A percentile compares a stretch with the other conserved stretches of the same genome.
Conservation (phyloP, 1,140 invertebrate species). For the Venturia canescens region DNA sequence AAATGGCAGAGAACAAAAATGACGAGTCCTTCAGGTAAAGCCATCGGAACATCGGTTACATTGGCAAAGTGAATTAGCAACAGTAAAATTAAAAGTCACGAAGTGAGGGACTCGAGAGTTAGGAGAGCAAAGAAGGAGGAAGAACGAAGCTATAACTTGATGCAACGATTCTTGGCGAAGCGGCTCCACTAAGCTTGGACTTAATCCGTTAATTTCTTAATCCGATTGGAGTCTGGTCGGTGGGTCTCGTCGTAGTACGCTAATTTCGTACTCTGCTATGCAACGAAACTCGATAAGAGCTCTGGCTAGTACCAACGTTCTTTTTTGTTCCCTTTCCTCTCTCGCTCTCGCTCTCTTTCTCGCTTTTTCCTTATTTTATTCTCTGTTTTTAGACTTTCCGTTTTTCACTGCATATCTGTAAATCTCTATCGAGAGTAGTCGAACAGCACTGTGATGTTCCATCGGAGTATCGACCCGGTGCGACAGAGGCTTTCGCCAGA, state of each 20-base stretch:
- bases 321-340: not conserved
- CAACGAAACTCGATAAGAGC: constrained; percentile 19
- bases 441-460: not conserved
- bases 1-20: too few species aligned
- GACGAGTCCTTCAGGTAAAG: not conserved
- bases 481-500: not conserved
- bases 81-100: not conserved
- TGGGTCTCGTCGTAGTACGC: not conserved
- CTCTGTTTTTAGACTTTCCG: not conserved
- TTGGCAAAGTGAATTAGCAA: not conserved
- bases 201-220: constrained; percentile 20
- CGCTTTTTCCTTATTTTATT: constrained; percentile 4
- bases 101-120: not conserved
- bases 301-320: not conserved
- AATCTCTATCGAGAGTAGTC: constrained; percentile 1
- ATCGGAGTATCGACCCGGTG: constrained; percentile 2
- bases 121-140: not conserved
- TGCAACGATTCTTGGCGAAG: constrained; percentile 12
- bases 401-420: not conserved
- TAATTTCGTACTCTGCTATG: not conserved
- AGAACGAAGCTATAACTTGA: not conserved
- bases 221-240: constrained; percentile 4
- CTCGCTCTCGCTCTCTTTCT: too few species aligned
- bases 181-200: not conserved
- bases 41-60: not conserved